Base-by-base conservation (phyloP, 2,113 vertebrate species). In the Ictidomys tridecemlineatus region DNA sequence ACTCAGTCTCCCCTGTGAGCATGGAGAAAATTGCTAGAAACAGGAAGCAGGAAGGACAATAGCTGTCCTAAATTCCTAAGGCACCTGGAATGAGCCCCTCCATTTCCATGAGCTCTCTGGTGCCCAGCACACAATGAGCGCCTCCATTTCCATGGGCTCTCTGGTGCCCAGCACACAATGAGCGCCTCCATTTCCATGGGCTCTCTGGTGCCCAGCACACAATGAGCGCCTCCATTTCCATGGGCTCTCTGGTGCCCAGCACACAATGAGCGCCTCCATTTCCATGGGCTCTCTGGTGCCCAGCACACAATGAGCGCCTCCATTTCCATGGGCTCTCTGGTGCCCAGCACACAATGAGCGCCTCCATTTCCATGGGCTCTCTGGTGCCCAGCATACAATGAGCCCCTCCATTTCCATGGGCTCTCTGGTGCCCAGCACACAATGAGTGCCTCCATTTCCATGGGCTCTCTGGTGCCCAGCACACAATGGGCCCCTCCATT, bases 281-380 rank as follows among this genome's bases (percentile, higher is more conserved):
- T n/a, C 67, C 8, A 4, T 5, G 6, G 10, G 45, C 6, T 8
- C n/a, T 6, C 34, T 30, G 3, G 0, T n/a, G n/a, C n/a, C n/a
- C n/a, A n/a, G n/a, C n/a, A n/a, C n/a, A n/a, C n/a, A 20, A 13
- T 13, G 3, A 13, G 42, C 6, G 34, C 58, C 32, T 48, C 28
- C 0, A 0, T 4, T 4, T n/a, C 67, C 8, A 4, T 5, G 6
- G 10, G 45, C 6, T 8, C n/a, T 6, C 34, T 30, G 3, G 0
- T n/a, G n/a, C n/a, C n/a, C n/a, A n/a, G n/a, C n/a, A n/a, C n/a
- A n/a, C n/a, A 20, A 13, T 13, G 3, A 13, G 42, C 6, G 34
- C 58, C 32, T 48, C 28, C 0, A 0, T 4, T 4, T n/a, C 67
- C 8, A 4, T 5, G 6, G 10, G 45, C 6, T 8, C n/a, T 6